These are phyloP conservation scores for Bos indicus DNA, from an alignment of 2,113 vertebrate species.

Conservation along the genomic window DNA sequence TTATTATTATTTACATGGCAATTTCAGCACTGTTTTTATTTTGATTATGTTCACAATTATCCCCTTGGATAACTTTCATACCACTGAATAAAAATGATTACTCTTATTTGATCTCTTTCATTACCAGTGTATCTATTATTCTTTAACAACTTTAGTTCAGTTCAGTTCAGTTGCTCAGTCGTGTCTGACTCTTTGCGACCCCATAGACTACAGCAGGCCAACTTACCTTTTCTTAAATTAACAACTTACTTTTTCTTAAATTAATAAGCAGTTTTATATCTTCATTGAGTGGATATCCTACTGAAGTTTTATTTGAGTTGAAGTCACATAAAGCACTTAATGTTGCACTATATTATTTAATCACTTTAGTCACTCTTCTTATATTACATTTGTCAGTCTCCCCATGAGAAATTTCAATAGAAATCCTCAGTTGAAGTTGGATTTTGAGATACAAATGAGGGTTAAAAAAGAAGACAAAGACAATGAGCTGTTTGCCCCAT, in stretches of 20 bases:
- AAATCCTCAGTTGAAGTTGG: background rate
- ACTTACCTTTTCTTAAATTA: constrained; percentile 19
- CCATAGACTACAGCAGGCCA: background rate
- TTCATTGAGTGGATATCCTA: constrained; percentile 30
- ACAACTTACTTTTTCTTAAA: constrained; percentile 48
- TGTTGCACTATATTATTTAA: constrained; percentile 48
- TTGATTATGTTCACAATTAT: constrained; percentile 69
- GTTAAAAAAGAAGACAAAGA: background rate
- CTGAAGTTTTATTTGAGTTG: constrained; percentile 48
- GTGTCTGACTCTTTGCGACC: background rate
- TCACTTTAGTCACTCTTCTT: constrained; percentile 22
- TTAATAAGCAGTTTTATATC: constrained; percentile 49
- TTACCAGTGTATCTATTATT: constrained; percentile 55
- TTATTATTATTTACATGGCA: constrained; percentile 71
- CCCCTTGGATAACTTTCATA: constrained; percentile 58
- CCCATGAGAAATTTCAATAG: background rate
- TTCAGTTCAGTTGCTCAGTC: background rate
- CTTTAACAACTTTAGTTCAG: constrained; percentile 51
- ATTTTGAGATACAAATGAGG: background rate
- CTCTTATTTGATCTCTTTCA: constrained; percentile 61
- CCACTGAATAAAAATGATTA: constrained; percentile 56
- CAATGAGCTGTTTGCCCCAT: background rate
- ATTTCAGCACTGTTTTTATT: constrained; percentile 65
- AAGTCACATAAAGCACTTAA: constrained; percentile 64
- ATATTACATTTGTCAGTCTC: constrained; percentile 34